Percentiles rank a stretch among this genome's conserved stretches.
Evolutionary conservation across 1,140 invertebrate genomes (phyloP).

Genomic region (Papilio helenus): DNA sequence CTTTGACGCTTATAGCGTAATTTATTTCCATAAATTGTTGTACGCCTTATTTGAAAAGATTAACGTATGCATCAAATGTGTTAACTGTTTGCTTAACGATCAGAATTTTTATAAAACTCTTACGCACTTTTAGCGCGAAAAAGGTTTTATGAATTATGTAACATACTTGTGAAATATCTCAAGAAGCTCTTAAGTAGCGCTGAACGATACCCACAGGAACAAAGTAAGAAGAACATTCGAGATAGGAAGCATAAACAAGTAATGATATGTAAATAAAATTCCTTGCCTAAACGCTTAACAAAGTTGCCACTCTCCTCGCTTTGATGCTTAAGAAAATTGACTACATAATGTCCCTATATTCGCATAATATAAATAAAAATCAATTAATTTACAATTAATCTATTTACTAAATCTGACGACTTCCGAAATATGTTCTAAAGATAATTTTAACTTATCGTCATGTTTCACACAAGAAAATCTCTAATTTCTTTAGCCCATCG

Average conservation of each 20-base stretch:
- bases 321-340: constrained; percentile 18
- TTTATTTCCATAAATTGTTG: too few species aligned
- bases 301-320: constrained; percentile 29
- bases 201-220: constrained; percentile 26
- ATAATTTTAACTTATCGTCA: too few species aligned
- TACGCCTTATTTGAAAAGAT: neutral
- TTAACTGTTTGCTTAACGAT: neutral
- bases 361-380: neutral
- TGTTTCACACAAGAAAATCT: too few species aligned
- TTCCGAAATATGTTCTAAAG: too few species aligned
- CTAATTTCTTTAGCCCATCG: too few species aligned
- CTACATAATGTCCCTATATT: constrained; percentile 28
- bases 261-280: constrained; percentile 37
- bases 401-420: too few species aligned
- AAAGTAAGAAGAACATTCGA: constrained; percentile 11
- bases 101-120: neutral
- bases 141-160: constrained; percentile 34
- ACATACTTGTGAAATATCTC: constrained; percentile 2
- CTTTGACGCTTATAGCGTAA: too few species aligned
- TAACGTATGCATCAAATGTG: neutral
- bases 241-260: constrained; percentile 33
- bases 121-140: constrained; percentile 8
- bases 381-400: too few species aligned
- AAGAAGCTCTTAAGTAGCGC: constrained; percentile 20
- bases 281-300: constrained; percentile 30